Evolutionary conservation across 37 sponge, comb jelly and placozoan genomes (phyloP).

Genomic region (Crambe crambe): DNA sequence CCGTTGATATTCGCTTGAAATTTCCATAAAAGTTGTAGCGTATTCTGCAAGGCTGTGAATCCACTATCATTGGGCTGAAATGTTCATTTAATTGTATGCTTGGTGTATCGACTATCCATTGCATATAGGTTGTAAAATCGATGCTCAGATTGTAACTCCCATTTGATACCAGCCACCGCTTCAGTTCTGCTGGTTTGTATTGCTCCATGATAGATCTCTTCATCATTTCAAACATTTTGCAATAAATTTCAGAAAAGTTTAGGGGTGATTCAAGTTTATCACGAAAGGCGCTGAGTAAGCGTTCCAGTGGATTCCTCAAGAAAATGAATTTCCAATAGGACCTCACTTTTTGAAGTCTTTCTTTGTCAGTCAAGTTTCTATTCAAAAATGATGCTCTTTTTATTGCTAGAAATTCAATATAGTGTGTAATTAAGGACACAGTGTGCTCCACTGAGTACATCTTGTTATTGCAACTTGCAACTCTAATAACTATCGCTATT

Average conservation of each 20-base stretch:
- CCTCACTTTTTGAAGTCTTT: neutral
- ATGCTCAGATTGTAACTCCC: constrained; percentile 5
- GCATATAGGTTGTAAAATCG: constrained; percentile 22
- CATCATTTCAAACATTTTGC: neutral
- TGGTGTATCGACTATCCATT: constrained; percentile 7
- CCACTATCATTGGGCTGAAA: constrained; percentile 10
- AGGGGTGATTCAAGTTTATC: constrained; percentile 31
- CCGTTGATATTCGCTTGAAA: constrained; percentile 27
- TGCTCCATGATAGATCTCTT: neutral
- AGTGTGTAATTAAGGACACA: too few relatives aligned
- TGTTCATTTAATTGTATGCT: constrained; percentile 28
- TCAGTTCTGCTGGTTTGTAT: neutral
- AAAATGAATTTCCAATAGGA: constrained; percentile 59
- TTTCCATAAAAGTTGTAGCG: constrained; percentile 47
- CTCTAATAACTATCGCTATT: too few relatives aligned
- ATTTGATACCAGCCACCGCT: neutral
- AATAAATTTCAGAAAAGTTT: neutral
- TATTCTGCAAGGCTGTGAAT: constrained; percentile 29
- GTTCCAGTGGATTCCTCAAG: constrained; percentile 61
- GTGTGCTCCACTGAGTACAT: too few relatives aligned
- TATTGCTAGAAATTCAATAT: constrained; percentile 13
- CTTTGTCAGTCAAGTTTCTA: constrained; percentile 23
- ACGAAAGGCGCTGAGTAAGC: constrained; percentile 48
- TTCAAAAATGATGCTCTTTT: constrained; percentile 17
- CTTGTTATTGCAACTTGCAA: too few relatives aligned